These are phyloP conservation scores for Netelia virgata DNA, from an alignment of 2,888 invertebrate species.

Conservation along the genomic window DNA sequence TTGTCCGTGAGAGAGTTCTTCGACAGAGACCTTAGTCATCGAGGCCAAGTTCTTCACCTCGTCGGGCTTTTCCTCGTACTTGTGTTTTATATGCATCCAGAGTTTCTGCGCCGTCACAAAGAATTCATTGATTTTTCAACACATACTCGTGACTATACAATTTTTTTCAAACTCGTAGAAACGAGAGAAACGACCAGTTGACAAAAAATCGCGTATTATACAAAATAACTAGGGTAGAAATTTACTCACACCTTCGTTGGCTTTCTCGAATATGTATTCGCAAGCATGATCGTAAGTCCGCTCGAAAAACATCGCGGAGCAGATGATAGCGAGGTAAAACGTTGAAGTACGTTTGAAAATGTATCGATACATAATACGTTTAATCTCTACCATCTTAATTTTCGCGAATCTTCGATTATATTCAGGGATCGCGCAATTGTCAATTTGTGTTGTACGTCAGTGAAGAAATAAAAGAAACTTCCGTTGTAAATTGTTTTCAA, in stretches of 20 bases:
- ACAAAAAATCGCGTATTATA: constrained; percentile 20
- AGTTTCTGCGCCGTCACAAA: constrained; percentile 72
- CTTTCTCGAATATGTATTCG: constrained; percentile 82
- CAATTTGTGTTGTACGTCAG: constrained; percentile 12
- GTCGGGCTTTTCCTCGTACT: constrained; percentile 69
- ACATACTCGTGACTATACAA: constrained; percentile 8
- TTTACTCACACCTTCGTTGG: constrained; percentile 82
- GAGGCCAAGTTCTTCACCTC: constrained; percentile 35
- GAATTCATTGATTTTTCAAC: constrained; percentile 41
- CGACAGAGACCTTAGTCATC: constrained; percentile 2
- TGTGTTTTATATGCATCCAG: constrained; percentile 77
- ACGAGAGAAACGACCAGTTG: background rate
- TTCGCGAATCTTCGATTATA: too few species aligned
- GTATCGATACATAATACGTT: constrained; percentile 72
- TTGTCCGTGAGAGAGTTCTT: constrained; percentile 1
- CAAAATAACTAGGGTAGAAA: background rate
- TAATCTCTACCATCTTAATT: constrained; percentile 27
- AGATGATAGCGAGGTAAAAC: constrained; percentile 82
- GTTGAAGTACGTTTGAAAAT: constrained; percentile 85
- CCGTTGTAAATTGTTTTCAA: too few species aligned
- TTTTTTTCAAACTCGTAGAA: constrained; percentile 3
- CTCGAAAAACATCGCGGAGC: constrained; percentile 84
- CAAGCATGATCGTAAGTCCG: constrained; percentile 83
- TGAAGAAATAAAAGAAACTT: too few species aligned
- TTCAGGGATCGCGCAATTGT: background rate